Evolutionary conservation across 2,888 invertebrate species (phyloP).

Genomic region (Erebia palarica): DNA sequence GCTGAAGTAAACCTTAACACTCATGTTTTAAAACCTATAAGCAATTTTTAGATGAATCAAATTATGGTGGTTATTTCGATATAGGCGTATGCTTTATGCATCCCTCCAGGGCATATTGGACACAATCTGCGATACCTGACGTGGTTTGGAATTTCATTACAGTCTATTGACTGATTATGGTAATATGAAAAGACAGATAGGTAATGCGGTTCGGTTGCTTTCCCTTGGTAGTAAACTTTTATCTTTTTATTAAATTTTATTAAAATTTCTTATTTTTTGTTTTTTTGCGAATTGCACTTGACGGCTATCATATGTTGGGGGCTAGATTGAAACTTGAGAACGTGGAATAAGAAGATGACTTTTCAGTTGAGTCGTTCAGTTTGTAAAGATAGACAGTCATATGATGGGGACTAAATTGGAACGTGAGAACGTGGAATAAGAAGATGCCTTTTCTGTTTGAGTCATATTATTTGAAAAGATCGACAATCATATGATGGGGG

Average conservation of each 20-base stretch:
- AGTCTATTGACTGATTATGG: conserved; percentile 66
- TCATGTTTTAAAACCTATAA: neutral
- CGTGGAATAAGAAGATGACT: no score
- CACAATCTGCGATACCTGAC: conserved; percentile 76
- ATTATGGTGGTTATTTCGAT: conserved; percentile 49
- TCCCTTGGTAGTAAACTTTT: neutral
- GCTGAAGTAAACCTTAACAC: neutral
- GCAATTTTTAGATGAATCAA: conserved; percentile 45
- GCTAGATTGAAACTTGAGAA: no score
- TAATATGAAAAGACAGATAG: conserved; percentile 41
- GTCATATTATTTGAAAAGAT: no score
- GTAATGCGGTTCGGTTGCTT: conserved; percentile 1
- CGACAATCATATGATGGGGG: no score
- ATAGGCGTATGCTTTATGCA: conserved; percentile 55
- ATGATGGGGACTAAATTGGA: no score
- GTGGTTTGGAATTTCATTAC: conserved; percentile 74
- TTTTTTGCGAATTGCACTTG: no score
- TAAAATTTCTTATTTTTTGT: neutral
- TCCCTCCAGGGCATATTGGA: conserved; percentile 72
- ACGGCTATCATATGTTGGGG: no score
- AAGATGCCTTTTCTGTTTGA: no score
- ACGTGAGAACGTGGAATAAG: no score
- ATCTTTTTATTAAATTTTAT: neutral
- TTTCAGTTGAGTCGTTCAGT: no score
- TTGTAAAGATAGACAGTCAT: no score